Percentiles rank a stretch among this genome's conserved stretches.
These are phyloP conservation scores for Parambassis ranga DNA, from an alignment of 2,797 vertebrate species.

Conservation along the genomic window DNA sequence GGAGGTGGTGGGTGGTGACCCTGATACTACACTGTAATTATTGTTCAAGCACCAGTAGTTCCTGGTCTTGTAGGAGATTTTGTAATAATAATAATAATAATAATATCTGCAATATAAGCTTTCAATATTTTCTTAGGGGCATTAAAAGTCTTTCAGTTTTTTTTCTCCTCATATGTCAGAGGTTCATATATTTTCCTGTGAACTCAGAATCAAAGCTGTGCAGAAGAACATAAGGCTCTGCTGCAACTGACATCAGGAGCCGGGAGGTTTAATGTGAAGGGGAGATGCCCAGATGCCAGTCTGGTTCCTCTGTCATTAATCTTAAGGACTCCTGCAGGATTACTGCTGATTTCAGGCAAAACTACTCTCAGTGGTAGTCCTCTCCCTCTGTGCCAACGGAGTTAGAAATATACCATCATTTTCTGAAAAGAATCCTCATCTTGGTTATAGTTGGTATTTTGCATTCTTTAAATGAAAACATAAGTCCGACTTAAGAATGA, in stretches of 20 bases:
- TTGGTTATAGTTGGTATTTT: background rate
- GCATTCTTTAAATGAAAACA: background rate
- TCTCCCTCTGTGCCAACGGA: conserved; percentile 46
- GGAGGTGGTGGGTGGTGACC: background rate
- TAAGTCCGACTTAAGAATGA: background rate
- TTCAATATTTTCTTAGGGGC: too few relatives aligned
- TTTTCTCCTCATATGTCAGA: too few relatives aligned
- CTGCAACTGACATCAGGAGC: conserved; percentile 32
- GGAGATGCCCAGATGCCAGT: conserved; percentile 62
- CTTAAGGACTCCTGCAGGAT: conserved; percentile 56
- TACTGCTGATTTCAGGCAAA: conserved; percentile 58
- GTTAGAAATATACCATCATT: conserved; percentile 41
- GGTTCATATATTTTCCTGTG: background rate
- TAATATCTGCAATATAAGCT: too few relatives aligned
- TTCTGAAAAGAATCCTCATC: conserved; percentile 13
- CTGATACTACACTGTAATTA: background rate
- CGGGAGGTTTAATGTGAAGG: conserved; percentile 45
- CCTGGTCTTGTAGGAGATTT: too few relatives aligned
- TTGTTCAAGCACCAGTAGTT: background rate
- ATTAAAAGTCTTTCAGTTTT: too few relatives aligned
- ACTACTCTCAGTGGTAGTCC: conserved; percentile 17
- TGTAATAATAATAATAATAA: too few relatives aligned
- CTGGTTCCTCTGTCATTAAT: conserved; percentile 54
- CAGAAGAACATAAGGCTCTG: conserved; percentile 2
- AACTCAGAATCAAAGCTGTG: background rate